Percentiles rank a stretch among this genome's conserved stretches.
phyloP scores from a whole-genome alignment of 2,888 invertebrate genomes.

The Eremobia ochroleuca region DNA sequence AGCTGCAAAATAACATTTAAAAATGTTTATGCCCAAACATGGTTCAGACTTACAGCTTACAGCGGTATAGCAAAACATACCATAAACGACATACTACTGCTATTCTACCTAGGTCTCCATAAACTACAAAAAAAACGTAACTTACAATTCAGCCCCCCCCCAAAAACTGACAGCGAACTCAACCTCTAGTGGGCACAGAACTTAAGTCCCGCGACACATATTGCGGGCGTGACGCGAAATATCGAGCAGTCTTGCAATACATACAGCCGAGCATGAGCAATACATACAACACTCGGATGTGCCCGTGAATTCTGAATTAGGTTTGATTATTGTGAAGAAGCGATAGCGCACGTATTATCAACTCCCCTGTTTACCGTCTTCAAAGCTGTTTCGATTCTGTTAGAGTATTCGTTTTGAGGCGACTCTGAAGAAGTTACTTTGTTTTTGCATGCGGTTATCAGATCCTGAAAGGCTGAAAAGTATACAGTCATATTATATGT shows the following conservation, averaged over 20 bases:
- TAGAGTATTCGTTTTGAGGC: slow-evolving; percentile 2
- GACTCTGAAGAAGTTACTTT: not conserved
- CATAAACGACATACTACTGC: not conserved
- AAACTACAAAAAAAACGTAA: slow-evolving; percentile 1
- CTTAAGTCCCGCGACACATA: slow-evolving; percentile 74
- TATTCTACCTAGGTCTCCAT: not conserved
- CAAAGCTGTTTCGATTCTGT: slow-evolving; percentile 16
- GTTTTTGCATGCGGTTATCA: not conserved
- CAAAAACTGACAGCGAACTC: slow-evolving; percentile 18
- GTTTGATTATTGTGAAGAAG: slow-evolving; percentile 65
- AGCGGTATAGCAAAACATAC: not conserved
- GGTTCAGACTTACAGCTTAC: not conserved
- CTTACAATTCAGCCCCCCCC: not conserved
- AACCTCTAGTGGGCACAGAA: slow-evolving; percentile 46
- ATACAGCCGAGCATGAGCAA: slow-evolving; percentile 50
- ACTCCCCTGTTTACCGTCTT: slow-evolving; percentile 40
- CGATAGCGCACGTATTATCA: slow-evolving; percentile 61
- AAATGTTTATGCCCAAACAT: no score
- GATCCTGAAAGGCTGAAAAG: not conserved
- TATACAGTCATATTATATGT: no score
- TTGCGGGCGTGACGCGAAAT: slow-evolving; percentile 78
- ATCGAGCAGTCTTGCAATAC: slow-evolving; percentile 67
- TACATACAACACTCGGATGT: slow-evolving; percentile 65
- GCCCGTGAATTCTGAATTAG: slow-evolving; percentile 65
- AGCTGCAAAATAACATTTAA: no score